These are phyloP conservation scores for Chaunax sp. DNA, from an alignment of 2,797 vertebrate genomes.

Conservation along the genomic window DNA sequence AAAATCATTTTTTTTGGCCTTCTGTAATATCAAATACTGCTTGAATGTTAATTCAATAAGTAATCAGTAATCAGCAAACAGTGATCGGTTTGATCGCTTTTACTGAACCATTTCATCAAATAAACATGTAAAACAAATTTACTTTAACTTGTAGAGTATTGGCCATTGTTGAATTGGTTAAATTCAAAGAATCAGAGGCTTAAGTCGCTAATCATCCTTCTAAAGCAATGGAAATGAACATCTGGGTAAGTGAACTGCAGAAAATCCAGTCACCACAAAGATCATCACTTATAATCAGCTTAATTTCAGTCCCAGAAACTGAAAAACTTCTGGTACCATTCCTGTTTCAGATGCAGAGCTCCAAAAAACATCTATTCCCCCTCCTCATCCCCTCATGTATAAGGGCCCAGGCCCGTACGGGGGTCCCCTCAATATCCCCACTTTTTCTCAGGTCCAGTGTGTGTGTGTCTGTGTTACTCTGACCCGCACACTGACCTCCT, in stretches of 20 bases:
- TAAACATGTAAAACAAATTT: not conserved
- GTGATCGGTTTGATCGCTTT: no score
- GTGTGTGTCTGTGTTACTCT: slow-evolving; percentile 49
- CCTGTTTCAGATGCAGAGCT: slow-evolving; percentile 60
- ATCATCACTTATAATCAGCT: slow-evolving; percentile 57
- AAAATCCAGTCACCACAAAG: slow-evolving; percentile 53
- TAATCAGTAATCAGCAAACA: no score
- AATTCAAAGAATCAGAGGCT: no score
- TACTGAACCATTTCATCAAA: not conserved
- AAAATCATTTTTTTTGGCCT: no score
- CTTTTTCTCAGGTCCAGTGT: slow-evolving; percentile 37
- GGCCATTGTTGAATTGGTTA: no score
- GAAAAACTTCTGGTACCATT: slow-evolving; percentile 48
- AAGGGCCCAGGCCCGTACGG: slow-evolving; percentile 56
- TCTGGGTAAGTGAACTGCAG: slow-evolving; percentile 35
- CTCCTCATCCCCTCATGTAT: slow-evolving; percentile 55
- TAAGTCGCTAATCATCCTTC: no score
- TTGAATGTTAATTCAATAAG: no score
- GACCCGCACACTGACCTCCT: slow-evolving; percentile 95
- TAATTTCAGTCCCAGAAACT: slow-evolving; percentile 55
- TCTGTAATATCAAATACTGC: not conserved
- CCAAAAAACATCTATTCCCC: slow-evolving; percentile 44
- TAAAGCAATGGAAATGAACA: slow-evolving; percentile 36
- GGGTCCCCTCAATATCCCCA: slow-evolving; percentile 64
- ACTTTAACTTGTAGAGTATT: not conserved